phyloP scores from a whole-genome alignment of 2,797 vertebrate species.

The Pseudomugil tenellus region DNA sequence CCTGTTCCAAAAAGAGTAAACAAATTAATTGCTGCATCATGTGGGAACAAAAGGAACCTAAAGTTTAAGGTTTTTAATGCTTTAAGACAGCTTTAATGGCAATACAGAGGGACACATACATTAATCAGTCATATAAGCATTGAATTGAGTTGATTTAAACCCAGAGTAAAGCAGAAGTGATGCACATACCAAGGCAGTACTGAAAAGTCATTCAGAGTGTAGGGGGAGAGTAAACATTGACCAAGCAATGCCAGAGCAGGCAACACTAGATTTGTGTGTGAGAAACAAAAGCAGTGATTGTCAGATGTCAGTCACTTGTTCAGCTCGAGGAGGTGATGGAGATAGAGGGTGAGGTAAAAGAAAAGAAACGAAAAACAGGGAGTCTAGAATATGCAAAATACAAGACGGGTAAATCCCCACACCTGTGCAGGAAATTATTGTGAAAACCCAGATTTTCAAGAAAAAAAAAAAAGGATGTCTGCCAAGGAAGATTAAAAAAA shows the following conservation, averaged over 20 bases:
- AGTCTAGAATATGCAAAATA: conserved; percentile 56
- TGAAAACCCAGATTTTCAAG: conserved; percentile 52
- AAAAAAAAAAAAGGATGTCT: conserved; percentile 63
- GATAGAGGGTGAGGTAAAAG: conserved; percentile 17
- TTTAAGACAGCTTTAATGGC: conserved; percentile 79
- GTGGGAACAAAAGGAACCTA: conserved; percentile 1
- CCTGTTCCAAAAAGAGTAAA: conserved; percentile 29
- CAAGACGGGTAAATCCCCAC: conserved; percentile 52
- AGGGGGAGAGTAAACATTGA: conserved; percentile 73
- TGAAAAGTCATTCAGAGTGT: conserved; percentile 78
- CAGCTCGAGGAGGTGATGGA: conserved; percentile 62
- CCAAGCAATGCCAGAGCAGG: conserved; percentile 77
- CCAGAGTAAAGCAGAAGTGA: conserved; percentile 82
- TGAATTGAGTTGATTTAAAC: conserved; percentile 69
- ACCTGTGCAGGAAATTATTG: conserved; percentile 65
- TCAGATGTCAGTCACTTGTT: conserved; percentile 78
- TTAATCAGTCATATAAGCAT: conserved; percentile 61
- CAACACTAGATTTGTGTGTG: conserved; percentile 66
- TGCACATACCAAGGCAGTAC: conserved; percentile 74
- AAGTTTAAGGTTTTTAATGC: conserved; percentile 41
- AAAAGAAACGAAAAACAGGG: conserved; percentile 43
- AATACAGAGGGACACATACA: conserved; percentile 71
- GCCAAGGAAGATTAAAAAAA: conserved; percentile 40
- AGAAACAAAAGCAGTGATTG: conserved; percentile 81
- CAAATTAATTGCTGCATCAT: conserved; percentile 22